Conservation (phyloP, 1,140 invertebrate genomes). For the Drosophila arawakana region DNA sequence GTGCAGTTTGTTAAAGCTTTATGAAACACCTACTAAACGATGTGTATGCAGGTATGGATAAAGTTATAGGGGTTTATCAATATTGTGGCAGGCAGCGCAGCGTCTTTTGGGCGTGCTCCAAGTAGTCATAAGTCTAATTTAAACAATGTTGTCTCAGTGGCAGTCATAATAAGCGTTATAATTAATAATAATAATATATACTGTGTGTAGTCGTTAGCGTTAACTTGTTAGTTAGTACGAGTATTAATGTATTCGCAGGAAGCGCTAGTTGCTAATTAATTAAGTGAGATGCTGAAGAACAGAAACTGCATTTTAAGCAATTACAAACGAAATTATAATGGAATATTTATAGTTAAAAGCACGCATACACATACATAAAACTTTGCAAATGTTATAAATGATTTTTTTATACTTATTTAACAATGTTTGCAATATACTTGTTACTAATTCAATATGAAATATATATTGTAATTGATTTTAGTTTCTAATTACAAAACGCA, state of each 20-base stretch:
- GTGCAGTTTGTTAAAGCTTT: slow-evolving; percentile 71
- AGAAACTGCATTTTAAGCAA: slow-evolving; percentile 69
- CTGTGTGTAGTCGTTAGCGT: slow-evolving; percentile 58
- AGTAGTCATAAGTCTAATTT: slow-evolving; percentile 65
- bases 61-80: background rate
- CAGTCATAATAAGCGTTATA: slow-evolving; percentile 54
- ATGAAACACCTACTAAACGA: slow-evolving; percentile 38
- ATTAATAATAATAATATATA: slow-evolving; percentile 29
- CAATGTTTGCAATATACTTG: slow-evolving; percentile 46
- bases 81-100: slow-evolving; percentile 29
- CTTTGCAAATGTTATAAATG: slow-evolving; percentile 61
- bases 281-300: slow-evolving; percentile 65
- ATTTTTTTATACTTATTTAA: slow-evolving; percentile 44
- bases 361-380: slow-evolving; percentile 17
- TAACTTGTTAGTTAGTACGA: slow-evolving; percentile 61
- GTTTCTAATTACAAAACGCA: slow-evolving; percentile 33
- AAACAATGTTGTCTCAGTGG: slow-evolving; percentile 42
- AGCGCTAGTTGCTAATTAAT: slow-evolving; percentile 45
- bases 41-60: slow-evolving; percentile 6
- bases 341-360: slow-evolving; percentile 27
- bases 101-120: slow-evolving; percentile 52
- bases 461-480: slow-evolving; percentile 29
- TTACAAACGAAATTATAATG: slow-evolving; percentile 8
- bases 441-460: slow-evolving; percentile 47
- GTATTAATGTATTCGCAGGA: slow-evolving; percentile 65